These are phyloP conservation scores for Proteles cristata DNA, from an alignment of 2,113 vertebrate species.

Conservation along the genomic window DNA sequence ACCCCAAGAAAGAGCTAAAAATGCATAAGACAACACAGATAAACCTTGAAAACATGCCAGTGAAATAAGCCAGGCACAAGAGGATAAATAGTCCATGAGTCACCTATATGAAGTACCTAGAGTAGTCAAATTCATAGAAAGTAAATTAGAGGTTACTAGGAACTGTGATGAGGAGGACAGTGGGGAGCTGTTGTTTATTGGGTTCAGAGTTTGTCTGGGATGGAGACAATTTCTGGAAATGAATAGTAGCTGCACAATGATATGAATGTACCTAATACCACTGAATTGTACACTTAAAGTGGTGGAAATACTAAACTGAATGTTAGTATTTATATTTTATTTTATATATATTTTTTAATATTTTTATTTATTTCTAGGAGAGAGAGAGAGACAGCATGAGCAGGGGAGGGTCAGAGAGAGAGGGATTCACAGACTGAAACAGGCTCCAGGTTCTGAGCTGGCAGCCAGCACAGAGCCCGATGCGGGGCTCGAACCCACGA, in stretches of 20 bases:
- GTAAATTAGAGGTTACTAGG: not conserved
- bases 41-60: not conserved
- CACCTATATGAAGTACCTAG: not conserved
- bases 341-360: no score
- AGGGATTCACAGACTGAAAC: no score
- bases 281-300: not conserved
- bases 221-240: not conserved
- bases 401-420: no score
- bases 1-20: not conserved
- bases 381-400: no score
- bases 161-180: no score
- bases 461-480: no score
- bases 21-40: not conserved
- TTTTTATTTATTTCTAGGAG: no score
- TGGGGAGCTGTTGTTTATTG: not conserved
- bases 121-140: not conserved
- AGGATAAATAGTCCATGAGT: not conserved
- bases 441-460: no score
- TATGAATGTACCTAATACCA: not conserved
- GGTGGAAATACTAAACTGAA: not conserved
- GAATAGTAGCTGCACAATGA: no score
- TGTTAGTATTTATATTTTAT: not conserved
- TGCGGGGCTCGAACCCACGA: no score
- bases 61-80: not conserved
- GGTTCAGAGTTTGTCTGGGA: not conserved